Conservation (phyloP, 2,888 invertebrate species). For the Callinectes sapidus region DNA sequence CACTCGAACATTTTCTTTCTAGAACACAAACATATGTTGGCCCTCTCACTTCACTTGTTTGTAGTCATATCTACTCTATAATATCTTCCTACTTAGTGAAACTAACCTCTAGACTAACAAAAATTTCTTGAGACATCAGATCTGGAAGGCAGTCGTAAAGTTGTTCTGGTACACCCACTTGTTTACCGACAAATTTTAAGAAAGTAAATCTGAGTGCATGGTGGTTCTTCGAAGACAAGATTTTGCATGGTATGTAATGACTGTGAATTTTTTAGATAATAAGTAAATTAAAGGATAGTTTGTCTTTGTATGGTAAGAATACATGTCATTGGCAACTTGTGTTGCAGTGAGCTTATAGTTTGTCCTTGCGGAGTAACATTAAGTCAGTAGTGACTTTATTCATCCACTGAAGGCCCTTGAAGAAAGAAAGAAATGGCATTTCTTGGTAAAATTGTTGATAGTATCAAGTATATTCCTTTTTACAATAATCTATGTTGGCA, state of each 20-base stretch:
- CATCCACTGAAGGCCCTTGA: background rate
- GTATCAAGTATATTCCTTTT: background rate
- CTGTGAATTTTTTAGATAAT: background rate
- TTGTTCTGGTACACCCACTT: background rate
- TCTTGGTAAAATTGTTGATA: background rate
- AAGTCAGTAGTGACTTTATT: background rate
- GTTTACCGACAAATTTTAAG: background rate
- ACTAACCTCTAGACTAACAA: background rate
- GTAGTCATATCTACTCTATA: background rate
- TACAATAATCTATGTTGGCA: background rate
- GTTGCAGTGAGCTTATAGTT: background rate
- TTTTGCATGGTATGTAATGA: background rate
- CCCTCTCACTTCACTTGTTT: slow-evolving; percentile 43
- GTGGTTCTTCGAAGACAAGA: background rate
- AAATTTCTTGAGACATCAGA: background rate
- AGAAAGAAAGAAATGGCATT: background rate
- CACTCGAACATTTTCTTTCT: background rate
- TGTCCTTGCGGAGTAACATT: background rate
- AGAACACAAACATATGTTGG: slow-evolving; percentile 16
- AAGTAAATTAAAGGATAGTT: background rate
- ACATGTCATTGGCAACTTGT: background rate
- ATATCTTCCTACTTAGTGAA: background rate
- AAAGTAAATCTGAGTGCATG: background rate
- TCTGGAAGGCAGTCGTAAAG: background rate
- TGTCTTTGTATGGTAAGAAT: background rate